Conservation (phyloP, 2,797 vertebrate genomes). For the Etheostoma nigrum region DNA sequence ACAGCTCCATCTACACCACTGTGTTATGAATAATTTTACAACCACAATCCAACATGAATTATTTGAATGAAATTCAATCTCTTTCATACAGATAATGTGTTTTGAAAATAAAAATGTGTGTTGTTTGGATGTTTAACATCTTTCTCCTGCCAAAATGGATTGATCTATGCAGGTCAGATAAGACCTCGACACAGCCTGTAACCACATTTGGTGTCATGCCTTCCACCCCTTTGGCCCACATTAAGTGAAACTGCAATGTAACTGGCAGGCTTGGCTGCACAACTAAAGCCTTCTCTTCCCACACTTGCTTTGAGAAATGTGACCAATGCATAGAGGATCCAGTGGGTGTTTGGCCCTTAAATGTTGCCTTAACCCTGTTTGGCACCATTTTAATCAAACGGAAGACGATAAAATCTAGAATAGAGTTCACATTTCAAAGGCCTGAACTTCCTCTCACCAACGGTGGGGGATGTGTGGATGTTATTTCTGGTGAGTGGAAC, state of each 20-base stretch:
- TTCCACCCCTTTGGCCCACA: slow-evolving; percentile 36
- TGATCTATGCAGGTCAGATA: slow-evolving; percentile 3
- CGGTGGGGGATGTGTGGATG: slow-evolving; percentile 23
- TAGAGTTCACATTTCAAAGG: slow-evolving; percentile 17
- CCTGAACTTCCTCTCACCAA: background rate
- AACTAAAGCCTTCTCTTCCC: slow-evolving; percentile 69
- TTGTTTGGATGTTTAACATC: slow-evolving; percentile 1
- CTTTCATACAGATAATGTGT: slow-evolving; percentile 16
- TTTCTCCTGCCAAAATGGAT: background rate
- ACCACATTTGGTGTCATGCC: background rate
- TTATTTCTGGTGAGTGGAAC: slow-evolving; percentile 38
- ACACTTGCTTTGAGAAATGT: slow-evolving; percentile 62
- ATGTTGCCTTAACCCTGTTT: slow-evolving; percentile 43
- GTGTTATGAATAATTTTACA: slow-evolving; percentile 21
- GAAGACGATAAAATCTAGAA: slow-evolving; percentile 40
- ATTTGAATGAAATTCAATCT: slow-evolving; percentile 9
- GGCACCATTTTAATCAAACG: slow-evolving; percentile 54
- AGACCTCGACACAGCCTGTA: background rate
- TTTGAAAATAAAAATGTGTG: background rate
- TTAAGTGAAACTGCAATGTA: slow-evolving; percentile 18
- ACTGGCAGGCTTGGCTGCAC: slow-evolving; percentile 65
- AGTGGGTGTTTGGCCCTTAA: slow-evolving; percentile 55
- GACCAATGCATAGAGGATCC: slow-evolving; percentile 58
- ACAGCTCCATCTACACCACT: background rate
- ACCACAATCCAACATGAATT: slow-evolving; percentile 42